Evolutionary conservation across 2,113 vertebrate genomes (phyloP), one percentile per base, ranked within the genome.

Genomic region (Rhinolophus ferrumequinum): DNA sequence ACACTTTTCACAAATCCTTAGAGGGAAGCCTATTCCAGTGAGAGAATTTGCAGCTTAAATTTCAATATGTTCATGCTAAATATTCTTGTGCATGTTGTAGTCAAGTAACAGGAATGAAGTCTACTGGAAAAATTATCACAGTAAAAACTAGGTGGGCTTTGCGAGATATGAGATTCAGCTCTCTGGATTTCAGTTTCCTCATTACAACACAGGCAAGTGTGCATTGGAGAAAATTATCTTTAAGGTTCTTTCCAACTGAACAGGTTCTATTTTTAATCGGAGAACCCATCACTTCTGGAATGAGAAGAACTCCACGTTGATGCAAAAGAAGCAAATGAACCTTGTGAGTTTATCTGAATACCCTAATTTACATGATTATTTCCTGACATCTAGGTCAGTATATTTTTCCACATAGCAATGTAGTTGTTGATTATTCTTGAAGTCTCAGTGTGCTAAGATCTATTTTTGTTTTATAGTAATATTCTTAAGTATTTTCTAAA

Each of bases 391-490:
- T 5, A 66, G 3, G 12, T 85, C 26, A 75, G 11, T n/a, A 2
- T 21, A 30, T 47, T 96, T 82, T 90, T 90, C 67, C 56, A 69
- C 22, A 33, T n/a, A 75, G 12, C 8, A 66, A 15, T 69, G 56
- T 10, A 62, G 12, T 41, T 44, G 6, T 73, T 92, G 30, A 58
- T 52, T 64, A 9, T 73, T 90, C 16, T 94, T 62, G 69, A 79
- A 3, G 26, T 82, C 14, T 90, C 52, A 72, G 24, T n/a, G 82
- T 67, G 35, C 22, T 90, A 69, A 90, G 12, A 56, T 84, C 5
- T 92, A 8, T n/a, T 86, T 58, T 92, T 72, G 3, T 50, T 86
- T 92, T 60, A 35, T 10, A 93, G 44, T 88, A 90, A 75, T 82
- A 87, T 33, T 86, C 14, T 10, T 33, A 77, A 72, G 14, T 47